Conservation (phyloP, 2,888 invertebrate genomes). For the Tenthredo livida region DNA sequence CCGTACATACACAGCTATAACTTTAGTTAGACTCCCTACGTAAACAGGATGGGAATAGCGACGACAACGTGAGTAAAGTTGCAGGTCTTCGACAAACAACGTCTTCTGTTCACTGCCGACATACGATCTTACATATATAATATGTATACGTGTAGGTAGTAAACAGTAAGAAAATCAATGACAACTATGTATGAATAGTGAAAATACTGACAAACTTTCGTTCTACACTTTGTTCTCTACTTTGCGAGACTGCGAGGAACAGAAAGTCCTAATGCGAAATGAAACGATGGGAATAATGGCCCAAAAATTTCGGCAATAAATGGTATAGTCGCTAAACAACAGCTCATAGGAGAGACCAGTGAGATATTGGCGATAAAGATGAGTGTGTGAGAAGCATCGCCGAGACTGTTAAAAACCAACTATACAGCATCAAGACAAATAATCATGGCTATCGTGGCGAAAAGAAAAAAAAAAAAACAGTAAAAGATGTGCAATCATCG, state of each 20-base stretch:
- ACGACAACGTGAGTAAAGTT: not conserved
- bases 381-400: conserved; percentile 10
- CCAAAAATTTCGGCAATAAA: not conserved
- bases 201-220: not conserved
- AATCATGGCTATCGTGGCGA: not conserved
- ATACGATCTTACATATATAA: not conserved
- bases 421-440: conserved; percentile 22
- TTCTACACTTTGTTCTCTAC: too few relatives aligned
- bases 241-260: too few relatives aligned
- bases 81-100: conserved; percentile 12
- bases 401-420: conserved; percentile 12
- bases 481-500: conserved; percentile 23
- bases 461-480: not conserved
- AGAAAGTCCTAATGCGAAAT: too few relatives aligned
- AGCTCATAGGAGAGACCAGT: not conserved
- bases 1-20: not conserved
- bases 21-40: conserved; percentile 21
- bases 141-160: not conserved
- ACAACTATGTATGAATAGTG: not conserved
- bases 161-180: not conserved
- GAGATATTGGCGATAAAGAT: conserved; percentile 1
- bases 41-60: conserved; percentile 11
- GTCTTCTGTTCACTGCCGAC: not conserved
- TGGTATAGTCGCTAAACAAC: not conserved
- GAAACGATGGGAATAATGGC: not conserved